phyloP scores from a whole-genome alignment of 1,140 invertebrate species.

The Argopecten irradians region DNA sequence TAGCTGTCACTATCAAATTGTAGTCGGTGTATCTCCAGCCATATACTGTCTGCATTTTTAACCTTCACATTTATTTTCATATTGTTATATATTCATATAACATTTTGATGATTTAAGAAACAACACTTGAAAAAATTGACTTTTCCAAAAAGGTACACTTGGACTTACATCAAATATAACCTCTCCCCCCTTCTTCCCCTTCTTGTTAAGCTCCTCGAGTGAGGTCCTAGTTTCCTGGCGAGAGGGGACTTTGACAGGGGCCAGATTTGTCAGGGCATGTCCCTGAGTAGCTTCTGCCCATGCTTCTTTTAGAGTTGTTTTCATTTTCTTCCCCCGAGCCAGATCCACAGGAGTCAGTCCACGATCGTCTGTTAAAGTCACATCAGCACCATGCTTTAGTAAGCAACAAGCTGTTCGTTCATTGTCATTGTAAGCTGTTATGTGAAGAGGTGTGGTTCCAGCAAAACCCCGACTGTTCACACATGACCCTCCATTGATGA shows the following conservation, averaged over 20 bases:
- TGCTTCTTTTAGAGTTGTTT: conserved; percentile 69
- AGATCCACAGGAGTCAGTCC: conserved; percentile 73
- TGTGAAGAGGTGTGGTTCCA: conserved; percentile 74
- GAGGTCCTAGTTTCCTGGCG: conserved; percentile 59
- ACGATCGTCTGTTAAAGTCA: conserved; percentile 70
- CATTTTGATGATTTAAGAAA: too few species aligned
- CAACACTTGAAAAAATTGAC: too few species aligned
- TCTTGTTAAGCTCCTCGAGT: conserved; percentile 50
- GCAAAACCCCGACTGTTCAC: conserved; percentile 73
- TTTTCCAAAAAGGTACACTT: neutral
- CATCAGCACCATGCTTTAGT: conserved; percentile 71
- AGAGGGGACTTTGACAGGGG: conserved; percentile 60
- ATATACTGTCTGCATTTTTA: too few species aligned
- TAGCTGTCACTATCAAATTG: neutral
- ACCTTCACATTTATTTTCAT: too few species aligned
- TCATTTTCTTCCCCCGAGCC: conserved; percentile 72
- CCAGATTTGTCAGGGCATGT: conserved; percentile 56
- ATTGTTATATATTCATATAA: too few species aligned
- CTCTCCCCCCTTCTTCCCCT: conserved; percentile 56
- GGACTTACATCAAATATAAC: conserved; percentile 72
- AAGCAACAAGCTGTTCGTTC: conserved; percentile 66
- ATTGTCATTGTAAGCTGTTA: conserved; percentile 73
- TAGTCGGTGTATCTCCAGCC: too few species aligned
- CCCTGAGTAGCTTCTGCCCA: conserved; percentile 67
- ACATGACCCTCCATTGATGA: conserved; percentile 71